Percentiles rank a stretch among this genome's conserved stretches.
These are phyloP conservation scores for Xiphophorus hellerii DNA, from an alignment of 2,113 vertebrate genomes.

Conservation along the genomic window DNA sequence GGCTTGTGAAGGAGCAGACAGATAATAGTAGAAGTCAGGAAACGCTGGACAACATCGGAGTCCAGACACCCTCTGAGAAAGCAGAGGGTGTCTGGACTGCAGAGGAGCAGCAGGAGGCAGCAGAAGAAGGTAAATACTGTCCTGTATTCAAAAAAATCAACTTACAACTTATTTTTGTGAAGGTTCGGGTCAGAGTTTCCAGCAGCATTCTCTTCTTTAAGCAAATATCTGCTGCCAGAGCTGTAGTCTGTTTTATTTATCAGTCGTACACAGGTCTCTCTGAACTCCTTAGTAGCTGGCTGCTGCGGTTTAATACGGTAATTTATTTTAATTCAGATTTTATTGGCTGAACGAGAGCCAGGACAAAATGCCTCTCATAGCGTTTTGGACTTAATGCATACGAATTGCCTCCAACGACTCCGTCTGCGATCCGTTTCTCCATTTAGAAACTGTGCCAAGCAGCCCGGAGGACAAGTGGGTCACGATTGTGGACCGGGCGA, in stretches of 20 bases:
- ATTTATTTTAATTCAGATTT: not conserved
- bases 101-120: conserved; percentile 37
- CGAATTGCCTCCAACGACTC: not conserved
- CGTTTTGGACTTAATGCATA: not conserved
- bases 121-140: conserved; percentile 58
- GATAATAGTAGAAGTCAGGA: conserved; percentile 57
- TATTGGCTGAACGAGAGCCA: not conserved
- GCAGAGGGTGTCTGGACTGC: not conserved
- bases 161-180: not conserved
- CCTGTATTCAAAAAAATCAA: too few species aligned
- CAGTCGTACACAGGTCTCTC: too few species aligned
- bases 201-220: not conserved
- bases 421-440: conserved; percentile 11
- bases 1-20: conserved; percentile 61
- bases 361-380: not conserved
- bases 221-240: not conserved
- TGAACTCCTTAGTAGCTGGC: not conserved
- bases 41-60: conserved; percentile 47
- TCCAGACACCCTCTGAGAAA: conserved; percentile 58
- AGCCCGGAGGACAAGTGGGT: conserved; percentile 66
- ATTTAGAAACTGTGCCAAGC: conserved; percentile 47
- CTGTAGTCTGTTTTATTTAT: not conserved
- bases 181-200: not conserved
- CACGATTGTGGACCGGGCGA: conserved; percentile 71
- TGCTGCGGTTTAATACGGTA: not conserved